These are phyloP conservation scores for Nomia melanderi DNA, from an alignment of 1,140 invertebrate species.

Conservation along the genomic window DNA sequence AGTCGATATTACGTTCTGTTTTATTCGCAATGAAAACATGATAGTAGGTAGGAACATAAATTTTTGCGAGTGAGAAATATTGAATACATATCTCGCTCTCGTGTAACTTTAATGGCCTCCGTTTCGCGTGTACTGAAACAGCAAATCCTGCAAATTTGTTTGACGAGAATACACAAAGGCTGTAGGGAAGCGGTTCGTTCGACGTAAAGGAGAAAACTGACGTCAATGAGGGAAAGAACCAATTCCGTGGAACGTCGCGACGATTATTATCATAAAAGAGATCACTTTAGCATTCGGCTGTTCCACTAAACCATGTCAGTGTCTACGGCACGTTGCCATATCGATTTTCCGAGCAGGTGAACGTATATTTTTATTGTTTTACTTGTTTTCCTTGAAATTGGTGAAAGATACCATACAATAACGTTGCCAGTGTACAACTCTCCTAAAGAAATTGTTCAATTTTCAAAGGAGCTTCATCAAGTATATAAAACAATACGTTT, in stretches of 20 bases:
- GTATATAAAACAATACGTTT: background rate
- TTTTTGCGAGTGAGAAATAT: background rate
- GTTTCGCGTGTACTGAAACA: slow-evolving; percentile 3
- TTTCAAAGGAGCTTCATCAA: background rate
- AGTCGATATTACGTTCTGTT: no score
- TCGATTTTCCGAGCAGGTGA: slow-evolving; percentile 34
- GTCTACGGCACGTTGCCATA: slow-evolving; percentile 23
- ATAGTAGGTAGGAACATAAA: background rate
- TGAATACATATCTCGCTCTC: background rate
- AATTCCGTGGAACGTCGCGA: slow-evolving; percentile 41
- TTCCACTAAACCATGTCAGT: slow-evolving; percentile 36
- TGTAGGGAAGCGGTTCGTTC: no score
- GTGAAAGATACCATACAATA: background rate
- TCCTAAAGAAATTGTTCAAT: background rate
- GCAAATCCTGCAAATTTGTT: slow-evolving; percentile 15
- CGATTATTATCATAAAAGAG: slow-evolving; percentile 57
- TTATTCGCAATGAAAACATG: background rate
- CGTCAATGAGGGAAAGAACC: slow-evolving; percentile 35
- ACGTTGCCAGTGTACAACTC: background rate
- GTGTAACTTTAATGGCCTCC: background rate
- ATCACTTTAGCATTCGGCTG: slow-evolving; percentile 34
- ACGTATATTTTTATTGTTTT: slow-evolving; percentile 32
- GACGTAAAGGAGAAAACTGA: slow-evolving; percentile 23
- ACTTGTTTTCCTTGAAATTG: no score
- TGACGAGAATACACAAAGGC: background rate